Evolutionary conservation across 2,888 invertebrate genomes (phyloP).

Genomic region (Ophion ellenae): DNA sequence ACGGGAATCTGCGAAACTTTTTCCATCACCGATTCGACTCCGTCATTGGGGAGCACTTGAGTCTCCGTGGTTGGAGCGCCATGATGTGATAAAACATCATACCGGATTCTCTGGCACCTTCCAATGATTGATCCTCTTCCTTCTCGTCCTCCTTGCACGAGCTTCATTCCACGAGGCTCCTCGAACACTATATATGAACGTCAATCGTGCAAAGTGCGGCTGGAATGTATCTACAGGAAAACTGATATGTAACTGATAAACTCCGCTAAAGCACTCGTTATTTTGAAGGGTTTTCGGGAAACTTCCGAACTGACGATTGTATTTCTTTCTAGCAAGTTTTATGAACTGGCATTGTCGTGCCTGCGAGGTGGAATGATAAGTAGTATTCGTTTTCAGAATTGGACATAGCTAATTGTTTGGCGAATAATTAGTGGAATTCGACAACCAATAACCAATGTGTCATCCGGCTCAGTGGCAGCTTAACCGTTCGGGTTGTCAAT

Average conservation of each 20-base stretch:
- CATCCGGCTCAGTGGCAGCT: neutral
- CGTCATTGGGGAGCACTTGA: conserved; percentile 75
- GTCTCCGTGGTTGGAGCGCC: conserved; percentile 26
- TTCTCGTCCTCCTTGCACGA: conserved; percentile 5
- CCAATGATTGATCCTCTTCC: conserved; percentile 23
- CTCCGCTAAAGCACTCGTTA: neutral
- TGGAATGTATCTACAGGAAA: conserved; percentile 49
- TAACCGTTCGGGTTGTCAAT: neutral
- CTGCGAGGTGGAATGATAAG: neutral
- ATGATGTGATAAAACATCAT: conserved; percentile 23
- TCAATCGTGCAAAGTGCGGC: conserved; percentile 47
- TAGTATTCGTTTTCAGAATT: neutral
- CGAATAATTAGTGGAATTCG: neutral
- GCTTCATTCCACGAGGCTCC: conserved; percentile 7
- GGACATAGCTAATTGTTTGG: neutral
- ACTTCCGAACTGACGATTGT: neutral
- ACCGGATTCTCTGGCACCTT: conserved; percentile 45
- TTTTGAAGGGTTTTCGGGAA: neutral
- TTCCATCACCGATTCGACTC: conserved; percentile 77
- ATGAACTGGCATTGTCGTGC: neutral
- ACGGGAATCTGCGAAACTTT: conserved; percentile 78
- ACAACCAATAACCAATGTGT: conserved; percentile 2
- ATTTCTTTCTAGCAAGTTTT: neutral
- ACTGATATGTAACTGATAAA: conserved; percentile 37
- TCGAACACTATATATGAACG: conserved; percentile 20